Evolutionary conservation across 2,888 invertebrate genomes (phyloP).

Genomic region (Acleris sparsana): DNA sequence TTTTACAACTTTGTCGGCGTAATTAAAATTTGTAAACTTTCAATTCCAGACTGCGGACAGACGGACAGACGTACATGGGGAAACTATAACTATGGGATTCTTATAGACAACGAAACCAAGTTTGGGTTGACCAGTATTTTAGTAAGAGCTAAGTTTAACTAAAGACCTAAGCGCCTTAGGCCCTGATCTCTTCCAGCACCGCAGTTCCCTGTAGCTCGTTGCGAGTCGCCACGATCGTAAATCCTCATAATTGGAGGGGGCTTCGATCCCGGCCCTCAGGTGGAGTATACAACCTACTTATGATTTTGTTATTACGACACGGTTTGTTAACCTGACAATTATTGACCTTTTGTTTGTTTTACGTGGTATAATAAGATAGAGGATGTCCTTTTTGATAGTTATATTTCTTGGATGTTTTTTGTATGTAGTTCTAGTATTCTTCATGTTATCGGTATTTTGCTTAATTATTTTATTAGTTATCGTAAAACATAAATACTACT

Average conservation of each 20-base stretch:
- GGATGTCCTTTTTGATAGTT: neutral
- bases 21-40: too few species aligned
- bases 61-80: too few species aligned
- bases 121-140: too few species aligned
- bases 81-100: too few species aligned
- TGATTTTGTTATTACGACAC: constrained; percentile 33
- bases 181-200: constrained; percentile 15
- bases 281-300: constrained; percentile 34
- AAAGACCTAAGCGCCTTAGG: too few species aligned
- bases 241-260: constrained; percentile 64
- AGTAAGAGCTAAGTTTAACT: too few species aligned
- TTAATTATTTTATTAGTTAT: too few species aligned
- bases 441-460: too few species aligned
- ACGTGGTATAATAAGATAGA: neutral
- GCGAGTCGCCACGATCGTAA: constrained; percentile 58
- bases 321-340: constrained; percentile 34
- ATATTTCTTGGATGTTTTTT: neutral
- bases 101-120: too few species aligned
- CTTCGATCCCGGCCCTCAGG: constrained; percentile 42
- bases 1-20: too few species aligned
- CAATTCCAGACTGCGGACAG: too few species aligned
- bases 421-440: neutral
- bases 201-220: constrained; percentile 37
- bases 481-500: too few species aligned
- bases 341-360: constrained; percentile 16